A percentile compares a stretch with the other conserved stretches of the same genome.
Conservation (phyloP, 2,113 vertebrate genomes). For the Caracal caracal region DNA sequence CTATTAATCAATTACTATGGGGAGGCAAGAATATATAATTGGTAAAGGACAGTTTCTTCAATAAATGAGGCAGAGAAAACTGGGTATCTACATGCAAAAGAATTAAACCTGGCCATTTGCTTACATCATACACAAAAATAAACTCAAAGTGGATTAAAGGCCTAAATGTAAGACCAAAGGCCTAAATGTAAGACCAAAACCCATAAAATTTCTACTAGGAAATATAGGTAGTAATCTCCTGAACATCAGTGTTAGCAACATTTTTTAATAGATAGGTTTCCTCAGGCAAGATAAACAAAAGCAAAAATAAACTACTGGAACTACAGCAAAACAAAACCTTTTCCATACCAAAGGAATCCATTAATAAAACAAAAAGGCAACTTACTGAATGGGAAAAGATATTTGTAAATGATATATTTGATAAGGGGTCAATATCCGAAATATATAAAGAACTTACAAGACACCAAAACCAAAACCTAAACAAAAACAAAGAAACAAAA, state of each 20-base stretch:
- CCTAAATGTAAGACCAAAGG: background rate
- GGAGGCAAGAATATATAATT: background rate
- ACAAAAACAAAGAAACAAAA: too few relatives aligned
- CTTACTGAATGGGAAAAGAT: background rate
- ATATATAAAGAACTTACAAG: background rate
- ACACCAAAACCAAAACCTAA: background rate
- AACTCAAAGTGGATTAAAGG: background rate
- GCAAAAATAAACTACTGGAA: background rate
- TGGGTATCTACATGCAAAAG: background rate
- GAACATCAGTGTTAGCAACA: background rate
- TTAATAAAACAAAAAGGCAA: background rate
- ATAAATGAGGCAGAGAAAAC: background rate
- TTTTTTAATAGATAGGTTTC: background rate
- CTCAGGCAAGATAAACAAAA: background rate
- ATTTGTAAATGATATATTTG: background rate
- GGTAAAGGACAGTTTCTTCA: background rate
- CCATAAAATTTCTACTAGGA: background rate
- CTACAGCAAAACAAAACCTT: background rate
- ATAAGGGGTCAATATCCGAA: background rate
- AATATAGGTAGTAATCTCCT: background rate
- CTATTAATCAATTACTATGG: background rate
- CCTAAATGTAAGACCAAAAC: background rate
- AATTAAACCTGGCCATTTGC: background rate
- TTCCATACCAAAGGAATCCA: background rate
- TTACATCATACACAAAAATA: background rate